Conservation (phyloP, 92 coral and sea anemone genomes). For the Bergia sp. region DNA sequence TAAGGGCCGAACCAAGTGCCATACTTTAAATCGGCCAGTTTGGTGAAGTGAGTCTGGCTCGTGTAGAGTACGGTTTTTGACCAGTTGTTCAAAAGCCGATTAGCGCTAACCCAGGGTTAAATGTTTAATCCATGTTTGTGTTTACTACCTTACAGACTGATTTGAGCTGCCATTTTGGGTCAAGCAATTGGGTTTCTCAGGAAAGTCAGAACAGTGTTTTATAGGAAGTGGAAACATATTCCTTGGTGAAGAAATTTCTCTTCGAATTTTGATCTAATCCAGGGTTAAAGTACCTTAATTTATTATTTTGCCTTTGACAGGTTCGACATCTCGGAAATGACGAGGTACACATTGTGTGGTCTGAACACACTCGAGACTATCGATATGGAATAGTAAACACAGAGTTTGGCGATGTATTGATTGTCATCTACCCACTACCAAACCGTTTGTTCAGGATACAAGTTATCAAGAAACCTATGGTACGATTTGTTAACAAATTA, state of each 20-base stretch:
- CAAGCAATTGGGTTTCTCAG: too few species aligned
- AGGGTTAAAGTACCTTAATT: neutral
- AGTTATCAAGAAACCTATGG: constrained; percentile 94
- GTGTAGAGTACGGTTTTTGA: neutral
- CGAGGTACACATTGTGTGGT: constrained; percentile 98
- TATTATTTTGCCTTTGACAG: constrained; percentile 40
- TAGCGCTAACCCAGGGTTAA: too few species aligned
- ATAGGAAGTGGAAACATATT: too few species aligned
- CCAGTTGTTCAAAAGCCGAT: too few species aligned
- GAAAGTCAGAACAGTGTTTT: too few species aligned
- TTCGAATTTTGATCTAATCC: too few species aligned
- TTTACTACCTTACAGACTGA: too few species aligned
- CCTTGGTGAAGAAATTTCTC: too few species aligned
- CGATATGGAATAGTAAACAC: constrained; percentile 98
- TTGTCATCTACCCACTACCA: constrained; percentile 87
- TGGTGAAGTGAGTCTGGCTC: neutral
- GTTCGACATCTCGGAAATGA: constrained; percentile 99
- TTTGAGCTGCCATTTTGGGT: too few species aligned
- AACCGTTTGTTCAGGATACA: constrained; percentile 95
- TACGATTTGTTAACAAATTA: constrained; percentile 11
- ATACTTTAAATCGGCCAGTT: too few species aligned
- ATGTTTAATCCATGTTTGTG: too few species aligned
- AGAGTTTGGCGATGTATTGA: constrained; percentile 93
- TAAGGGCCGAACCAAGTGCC: too few species aligned
- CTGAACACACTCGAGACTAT: constrained; percentile 94